A percentile compares a stretch with the other conserved stretches of the same genome.
Evolutionary conservation across 2,888 invertebrate species (phyloP).

Genomic region (Alloplasta piceator): DNA sequence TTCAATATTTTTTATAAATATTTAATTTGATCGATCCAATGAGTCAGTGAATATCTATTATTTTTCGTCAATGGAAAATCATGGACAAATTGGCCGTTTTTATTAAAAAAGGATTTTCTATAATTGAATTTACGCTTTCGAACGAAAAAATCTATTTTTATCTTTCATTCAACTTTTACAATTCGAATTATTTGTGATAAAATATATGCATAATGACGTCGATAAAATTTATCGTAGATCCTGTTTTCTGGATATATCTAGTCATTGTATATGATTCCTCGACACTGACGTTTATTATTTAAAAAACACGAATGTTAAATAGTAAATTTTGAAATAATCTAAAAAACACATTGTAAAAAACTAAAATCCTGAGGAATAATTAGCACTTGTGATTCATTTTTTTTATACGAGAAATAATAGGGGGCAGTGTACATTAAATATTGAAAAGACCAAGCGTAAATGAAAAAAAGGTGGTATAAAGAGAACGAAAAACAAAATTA

Average conservation of each 20-base stretch:
- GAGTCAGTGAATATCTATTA: too few relatives aligned
- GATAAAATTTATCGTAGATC: slow-evolving; percentile 10
- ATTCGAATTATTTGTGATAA: neutral
- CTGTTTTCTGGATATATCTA: slow-evolving; percentile 38
- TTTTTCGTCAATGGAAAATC: too few relatives aligned
- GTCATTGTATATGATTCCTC: slow-evolving; percentile 35
- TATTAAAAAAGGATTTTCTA: too few relatives aligned
- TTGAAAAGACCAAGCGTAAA: neutral
- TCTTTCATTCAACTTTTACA: neutral
- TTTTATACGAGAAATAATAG: neutral
- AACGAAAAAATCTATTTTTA: neutral
- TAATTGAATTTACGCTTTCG: too few relatives aligned
- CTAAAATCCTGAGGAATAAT: neutral
- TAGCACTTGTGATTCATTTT: neutral
- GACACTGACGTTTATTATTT: neutral
- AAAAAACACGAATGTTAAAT: neutral
- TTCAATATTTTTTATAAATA: too few relatives aligned
- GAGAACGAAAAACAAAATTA: slow-evolving; percentile 5
- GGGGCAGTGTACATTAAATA: neutral
- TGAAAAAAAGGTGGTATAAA: slow-evolving; percentile 17
- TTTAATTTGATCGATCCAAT: too few relatives aligned
- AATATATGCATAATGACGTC: neutral
- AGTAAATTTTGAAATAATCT: neutral
- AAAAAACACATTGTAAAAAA: neutral
- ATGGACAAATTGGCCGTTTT: too few relatives aligned